phyloP scores from a whole-genome alignment of 2,797 vertebrate genomes.

The Crypturellus tataupa region DNA sequence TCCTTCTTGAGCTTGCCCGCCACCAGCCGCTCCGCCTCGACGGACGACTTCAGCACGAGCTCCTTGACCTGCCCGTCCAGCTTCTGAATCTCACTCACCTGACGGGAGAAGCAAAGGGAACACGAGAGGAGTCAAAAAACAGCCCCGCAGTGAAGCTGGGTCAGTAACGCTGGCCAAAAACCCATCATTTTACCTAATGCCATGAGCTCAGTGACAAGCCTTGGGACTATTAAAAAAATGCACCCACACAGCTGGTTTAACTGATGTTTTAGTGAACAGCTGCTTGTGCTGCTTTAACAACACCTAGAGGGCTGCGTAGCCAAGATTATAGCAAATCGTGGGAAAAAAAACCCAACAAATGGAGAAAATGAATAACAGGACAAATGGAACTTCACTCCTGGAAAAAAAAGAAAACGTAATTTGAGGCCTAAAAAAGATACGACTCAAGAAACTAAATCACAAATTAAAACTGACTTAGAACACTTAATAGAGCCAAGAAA shows the following conservation, averaged over 20 bases:
- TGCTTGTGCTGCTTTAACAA: not conserved
- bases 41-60: conserved; percentile 90
- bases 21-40: conserved; percentile 95
- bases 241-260: not conserved
- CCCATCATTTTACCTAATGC: not conserved
- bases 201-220: not conserved
- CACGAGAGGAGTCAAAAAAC: not conserved
- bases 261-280: not conserved
- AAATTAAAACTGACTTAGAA: not conserved
- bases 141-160: not conserved
- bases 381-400: not conserved
- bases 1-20: conserved; percentile 98
- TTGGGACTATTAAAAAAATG: not conserved
- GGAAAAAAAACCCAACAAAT: not conserved
- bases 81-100: conserved; percentile 98
- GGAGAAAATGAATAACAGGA: not conserved
- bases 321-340: not conserved
- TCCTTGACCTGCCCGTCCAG: conserved; percentile 95
- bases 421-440: not conserved
- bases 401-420: not conserved
- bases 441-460: not conserved
- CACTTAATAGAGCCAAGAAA: not conserved
- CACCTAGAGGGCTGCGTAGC: not conserved
- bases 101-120: not conserved
- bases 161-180: not conserved